phyloP scores from a whole-genome alignment of 2,888 invertebrate genomes.

The Dilophus febrilis region DNA sequence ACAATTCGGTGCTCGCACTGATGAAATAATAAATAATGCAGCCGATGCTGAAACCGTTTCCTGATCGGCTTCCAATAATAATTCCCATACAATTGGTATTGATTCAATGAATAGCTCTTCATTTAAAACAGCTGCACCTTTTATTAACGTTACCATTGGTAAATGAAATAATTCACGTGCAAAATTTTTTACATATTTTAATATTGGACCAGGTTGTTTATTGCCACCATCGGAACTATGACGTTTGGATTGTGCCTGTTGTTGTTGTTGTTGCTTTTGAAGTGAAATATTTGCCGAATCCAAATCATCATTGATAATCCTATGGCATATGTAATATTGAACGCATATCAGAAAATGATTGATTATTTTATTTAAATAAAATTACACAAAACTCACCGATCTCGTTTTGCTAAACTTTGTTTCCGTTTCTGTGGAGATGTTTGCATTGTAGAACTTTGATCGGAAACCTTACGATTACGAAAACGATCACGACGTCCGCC shows the following conservation, averaged over 20 bases:
- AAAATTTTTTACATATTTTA: constrained; percentile 65
- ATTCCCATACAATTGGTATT: constrained; percentile 87
- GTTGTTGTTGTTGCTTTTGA: constrained; percentile 8
- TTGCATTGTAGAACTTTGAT: constrained; percentile 54
- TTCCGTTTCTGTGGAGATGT: constrained; percentile 64
- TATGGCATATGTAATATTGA: constrained; percentile 1
- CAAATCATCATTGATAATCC: constrained; percentile 21
- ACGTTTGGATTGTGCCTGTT: too few relatives aligned
- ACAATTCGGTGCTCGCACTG: constrained; percentile 80
- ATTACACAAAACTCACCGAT: constrained; percentile 34
- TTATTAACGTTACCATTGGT: constrained; percentile 69
- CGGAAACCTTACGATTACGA: constrained; percentile 53
- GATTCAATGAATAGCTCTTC: constrained; percentile 79
- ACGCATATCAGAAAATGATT: not conserved
- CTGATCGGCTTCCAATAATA: constrained; percentile 80
- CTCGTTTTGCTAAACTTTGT: constrained; percentile 53
- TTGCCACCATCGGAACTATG: constrained; percentile 29
- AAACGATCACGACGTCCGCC: constrained; percentile 25
- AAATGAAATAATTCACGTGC: constrained; percentile 80
- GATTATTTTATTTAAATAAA: not conserved
- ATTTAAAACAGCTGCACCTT: constrained; percentile 74
- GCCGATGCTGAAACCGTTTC: constrained; percentile 74
- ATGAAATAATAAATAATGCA: constrained; percentile 78
- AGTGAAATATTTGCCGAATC: constrained; percentile 22
- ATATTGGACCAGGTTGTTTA: constrained; percentile 47